Evolutionary conservation across 2,113 vertebrate genomes (phyloP).

Genomic region (Anoplopoma fimbria): DNA sequence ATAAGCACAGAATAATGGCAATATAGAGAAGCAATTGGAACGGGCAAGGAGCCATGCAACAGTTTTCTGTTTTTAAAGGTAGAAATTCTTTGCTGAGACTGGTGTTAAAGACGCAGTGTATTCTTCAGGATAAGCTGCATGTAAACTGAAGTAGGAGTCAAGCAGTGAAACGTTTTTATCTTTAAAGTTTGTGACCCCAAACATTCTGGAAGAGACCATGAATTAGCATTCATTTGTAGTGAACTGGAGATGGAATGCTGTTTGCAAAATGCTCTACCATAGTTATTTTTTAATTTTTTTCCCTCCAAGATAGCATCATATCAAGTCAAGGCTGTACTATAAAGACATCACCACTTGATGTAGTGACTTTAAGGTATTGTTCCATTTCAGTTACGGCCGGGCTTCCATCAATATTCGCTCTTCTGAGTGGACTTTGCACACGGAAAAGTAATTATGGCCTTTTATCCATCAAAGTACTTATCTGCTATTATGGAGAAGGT

Average conservation of each 20-base stretch:
- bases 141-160: conserved; percentile 18
- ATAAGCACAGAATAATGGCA: conserved; percentile 3
- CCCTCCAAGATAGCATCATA: conserved; percentile 18
- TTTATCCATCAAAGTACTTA: conserved; percentile 72
- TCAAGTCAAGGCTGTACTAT: conserved; percentile 11
- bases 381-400: conserved; percentile 51
- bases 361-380: conserved; percentile 72
- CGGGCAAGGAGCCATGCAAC: conserved; percentile 4
- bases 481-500: conserved; percentile 71
- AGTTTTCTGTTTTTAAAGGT: conserved; percentile 6
- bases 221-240: conserved; percentile 35
- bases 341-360: conserved; percentile 63
- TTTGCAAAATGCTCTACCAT: conserved; percentile 1
- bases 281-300: background rate
- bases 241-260: conserved; percentile 4
- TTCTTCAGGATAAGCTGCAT: conserved; percentile 10
- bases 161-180: conserved; percentile 27
- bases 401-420: conserved; percentile 52
- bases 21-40: conserved; percentile 42
- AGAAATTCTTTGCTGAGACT: conserved; percentile 6
- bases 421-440: conserved; percentile 67
- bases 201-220: conserved; percentile 24
- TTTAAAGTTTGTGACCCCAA: conserved; percentile 21
- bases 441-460: conserved; percentile 72
- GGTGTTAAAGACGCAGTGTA: conserved; percentile 13